Conservation (phyloP, 2,797 vertebrate genomes). For the Vipera latastei region DNA sequence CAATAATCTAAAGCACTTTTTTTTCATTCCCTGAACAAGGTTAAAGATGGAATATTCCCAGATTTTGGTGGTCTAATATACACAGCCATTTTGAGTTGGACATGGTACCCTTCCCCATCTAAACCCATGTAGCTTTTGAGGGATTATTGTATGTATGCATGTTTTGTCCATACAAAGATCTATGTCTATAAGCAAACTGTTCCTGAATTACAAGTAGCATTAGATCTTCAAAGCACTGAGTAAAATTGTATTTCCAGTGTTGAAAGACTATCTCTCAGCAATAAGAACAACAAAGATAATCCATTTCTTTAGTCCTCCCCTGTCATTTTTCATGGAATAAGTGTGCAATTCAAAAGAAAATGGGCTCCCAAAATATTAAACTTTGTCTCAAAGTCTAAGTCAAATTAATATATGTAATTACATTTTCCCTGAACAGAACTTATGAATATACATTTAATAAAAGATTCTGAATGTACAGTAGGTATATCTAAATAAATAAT, state of each 20-base stretch:
- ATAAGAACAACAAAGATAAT: neutral
- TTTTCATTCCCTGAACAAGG: neutral
- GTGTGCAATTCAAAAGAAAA: neutral
- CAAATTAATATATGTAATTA: neutral
- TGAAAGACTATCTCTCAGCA: neutral
- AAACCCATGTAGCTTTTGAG: neutral
- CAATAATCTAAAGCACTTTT: neutral
- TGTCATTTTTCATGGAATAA: neutral
- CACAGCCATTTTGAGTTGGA: neutral
- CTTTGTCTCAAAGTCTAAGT: neutral
- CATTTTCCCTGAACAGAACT: neutral
- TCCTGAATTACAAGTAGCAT: neutral
- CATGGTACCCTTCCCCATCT: neutral
- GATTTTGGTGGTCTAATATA: neutral
- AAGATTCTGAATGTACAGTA: neutral
- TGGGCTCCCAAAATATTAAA: neutral
- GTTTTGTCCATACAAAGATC: neutral
- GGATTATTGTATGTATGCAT: neutral
- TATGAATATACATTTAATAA: neutral
- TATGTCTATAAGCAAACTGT: neutral
- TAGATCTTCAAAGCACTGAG: neutral
- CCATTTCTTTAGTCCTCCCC: neutral
- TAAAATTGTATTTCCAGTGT: neutral
- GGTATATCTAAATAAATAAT: neutral
- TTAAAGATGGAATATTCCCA: neutral